Percentiles rank a stretch among this genome's conserved stretches.
Conservation (phyloP, 2,888 invertebrate species). For the Nowickia ferox region DNA sequence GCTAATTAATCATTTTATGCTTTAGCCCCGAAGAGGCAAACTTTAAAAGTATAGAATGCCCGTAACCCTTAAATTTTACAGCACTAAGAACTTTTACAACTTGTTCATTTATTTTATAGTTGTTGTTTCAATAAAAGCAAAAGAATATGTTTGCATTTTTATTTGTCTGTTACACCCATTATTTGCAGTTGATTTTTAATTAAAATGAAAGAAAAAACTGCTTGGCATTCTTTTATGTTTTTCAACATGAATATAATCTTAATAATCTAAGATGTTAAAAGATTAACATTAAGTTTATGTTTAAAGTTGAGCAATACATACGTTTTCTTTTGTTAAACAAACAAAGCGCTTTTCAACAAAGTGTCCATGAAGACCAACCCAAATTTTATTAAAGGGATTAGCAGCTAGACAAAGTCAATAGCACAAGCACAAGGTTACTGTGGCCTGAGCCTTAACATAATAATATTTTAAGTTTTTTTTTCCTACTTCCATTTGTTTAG, state of each 20-base stretch:
- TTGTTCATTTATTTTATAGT: not conserved
- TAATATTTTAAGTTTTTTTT: not conserved
- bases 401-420: not conserved
- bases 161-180: slow-evolving; percentile 47
- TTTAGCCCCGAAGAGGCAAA: not conserved
- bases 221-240: not conserved
- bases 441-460: not conserved
- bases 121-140: not conserved
- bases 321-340: slow-evolving; percentile 14
- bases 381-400: slow-evolving; percentile 1
- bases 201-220: slow-evolving; percentile 19
- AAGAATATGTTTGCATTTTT: not conserved
- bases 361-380: slow-evolving; percentile 42
- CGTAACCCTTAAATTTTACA: not conserved
- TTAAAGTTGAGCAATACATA: not conserved
- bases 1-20: slow-evolving; percentile 49
- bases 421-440: not conserved
- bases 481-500: not conserved
- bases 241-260: slow-evolving; percentile 5
- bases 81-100: not conserved
- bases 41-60: not conserved
- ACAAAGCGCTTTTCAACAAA: slow-evolving; percentile 20
- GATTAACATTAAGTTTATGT: slow-evolving; percentile 28
- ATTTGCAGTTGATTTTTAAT: slow-evolving; percentile 30
- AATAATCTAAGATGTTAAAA: slow-evolving; percentile 46